phyloP scores from a whole-genome alignment of 2,888 invertebrate species.

The Rugalucina vietnamica region DNA sequence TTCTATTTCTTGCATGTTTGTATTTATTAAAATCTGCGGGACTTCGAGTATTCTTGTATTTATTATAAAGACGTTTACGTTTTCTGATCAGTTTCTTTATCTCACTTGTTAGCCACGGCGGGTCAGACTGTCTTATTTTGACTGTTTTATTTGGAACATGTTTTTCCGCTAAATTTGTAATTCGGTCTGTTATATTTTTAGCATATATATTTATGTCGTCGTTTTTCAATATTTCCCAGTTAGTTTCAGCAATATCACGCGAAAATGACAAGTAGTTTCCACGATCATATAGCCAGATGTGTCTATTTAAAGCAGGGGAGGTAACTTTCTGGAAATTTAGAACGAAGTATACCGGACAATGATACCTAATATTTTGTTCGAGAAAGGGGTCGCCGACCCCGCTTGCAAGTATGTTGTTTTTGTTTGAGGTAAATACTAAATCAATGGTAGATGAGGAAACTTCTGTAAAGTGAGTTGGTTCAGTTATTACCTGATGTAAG shows the following conservation, averaged over 20 bases:
- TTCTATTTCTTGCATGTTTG: not conserved
- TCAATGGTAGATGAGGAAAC: not conserved
- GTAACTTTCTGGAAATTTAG: too few species aligned
- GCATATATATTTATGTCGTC: conserved; percentile 8
- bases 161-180: not conserved
- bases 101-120: not conserved
- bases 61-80: conserved; percentile 10
- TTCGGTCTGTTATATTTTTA: conserved; percentile 1
- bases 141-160: not conserved
- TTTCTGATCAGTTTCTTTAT: conserved; percentile 8
- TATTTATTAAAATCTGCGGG: not conserved
- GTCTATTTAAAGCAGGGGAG: too few species aligned
- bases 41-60: not conserved
- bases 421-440: not conserved
- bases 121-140: not conserved
- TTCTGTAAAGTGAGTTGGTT: not conserved
- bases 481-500: not conserved
- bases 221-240: not conserved
- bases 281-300: conserved; percentile 13
- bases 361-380: not conserved
- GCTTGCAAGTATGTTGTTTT: not conserved
- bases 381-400: not conserved
- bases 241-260: not conserved
- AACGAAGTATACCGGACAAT: not conserved
- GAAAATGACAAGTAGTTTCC: not conserved